Evolutionary conservation across 2,888 invertebrate species (phyloP), one percentile per base, ranked within the genome.

Genomic region (Reticulitermes lucifugus): DNA sequence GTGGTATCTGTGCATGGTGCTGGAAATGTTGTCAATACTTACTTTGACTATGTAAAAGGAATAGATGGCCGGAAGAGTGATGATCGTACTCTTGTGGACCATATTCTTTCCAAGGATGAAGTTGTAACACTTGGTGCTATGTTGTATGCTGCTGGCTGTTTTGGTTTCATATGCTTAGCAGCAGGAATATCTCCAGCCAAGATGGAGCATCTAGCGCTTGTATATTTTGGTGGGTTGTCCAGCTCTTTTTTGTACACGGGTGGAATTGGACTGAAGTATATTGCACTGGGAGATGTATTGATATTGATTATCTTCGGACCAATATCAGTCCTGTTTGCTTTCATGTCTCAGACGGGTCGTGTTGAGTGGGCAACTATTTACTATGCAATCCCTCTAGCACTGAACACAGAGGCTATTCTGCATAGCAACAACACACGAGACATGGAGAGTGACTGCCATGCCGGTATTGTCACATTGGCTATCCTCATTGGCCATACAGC

Each of bases 191-290:
- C 98, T 83, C 97, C 97, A 21, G 98, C 98, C 0, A 95, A 96
- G 91, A 96, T 98, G 96, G 98, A 98, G 91, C 98, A 98, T 90
- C 92, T 98, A 88, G 98, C 98, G 10, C 92, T 98, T 79, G 96
- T 98, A 0, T 98, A 98, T 90, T 98, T 98, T 91, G 98, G 98
- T 85, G 98, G 98, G 2, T 91, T 98, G 84, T 98, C 98, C 46
- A 97, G 98, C 84, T 98, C 98, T 88, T 98, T 98, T 91, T 92
- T 98, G n/a, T 98, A 98, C 89, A 98, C 98, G 1, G 98, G 98
- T 85, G 98, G 98, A 80, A 96, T 98, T 88, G 98, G 98, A 86
- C 93, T 98, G 85, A 98, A 98, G 91, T 98, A 98, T 90, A 98
- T 98, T 89, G 98, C 98, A 5, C 92, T 98, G 79, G 98, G 98